phyloP scores from a whole-genome alignment of 2,888 invertebrate species.

The Graphium colonna region DNA sequence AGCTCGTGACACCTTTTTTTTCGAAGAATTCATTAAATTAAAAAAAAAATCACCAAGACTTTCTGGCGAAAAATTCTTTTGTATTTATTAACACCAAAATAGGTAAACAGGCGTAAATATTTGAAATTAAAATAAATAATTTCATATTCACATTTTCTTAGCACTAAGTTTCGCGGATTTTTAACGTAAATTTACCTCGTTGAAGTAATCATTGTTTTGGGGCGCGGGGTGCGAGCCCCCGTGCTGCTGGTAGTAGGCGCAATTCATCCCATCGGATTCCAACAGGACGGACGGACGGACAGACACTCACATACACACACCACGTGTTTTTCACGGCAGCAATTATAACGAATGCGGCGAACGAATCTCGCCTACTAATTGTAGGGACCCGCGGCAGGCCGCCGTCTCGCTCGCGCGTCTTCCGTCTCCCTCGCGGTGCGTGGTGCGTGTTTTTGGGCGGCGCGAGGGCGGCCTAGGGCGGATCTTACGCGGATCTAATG shows the following conservation, averaged over 20 bases:
- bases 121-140: no score
- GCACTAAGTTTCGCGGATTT: no score
- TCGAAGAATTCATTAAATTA: no score
- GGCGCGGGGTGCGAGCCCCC: conserved; percentile 66
- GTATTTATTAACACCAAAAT: no score
- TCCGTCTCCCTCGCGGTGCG: conserved; percentile 49
- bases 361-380: conserved; percentile 79
- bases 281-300: no score
- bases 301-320: no score
- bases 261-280: conserved; percentile 70
- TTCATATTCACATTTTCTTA: no score
- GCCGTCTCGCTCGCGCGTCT: conserved; percentile 49
- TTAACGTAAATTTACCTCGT: conserved; percentile 59
- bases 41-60: no score
- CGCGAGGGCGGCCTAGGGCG: conserved; percentile 73
- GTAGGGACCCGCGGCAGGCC: conserved; percentile 63
- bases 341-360: conserved; percentile 77
- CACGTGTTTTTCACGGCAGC: no score
- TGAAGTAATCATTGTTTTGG: conserved; percentile 67
- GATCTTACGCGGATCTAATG: conserved; percentile 59
- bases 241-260: conserved; percentile 74
- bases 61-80: no score
- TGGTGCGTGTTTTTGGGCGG: conserved; percentile 59
- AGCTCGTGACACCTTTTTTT: no score
- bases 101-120: no score